Base-by-base conservation (phyloP, 2,888 invertebrate species). In the Mesorhabditis spiculigera region DNA sequence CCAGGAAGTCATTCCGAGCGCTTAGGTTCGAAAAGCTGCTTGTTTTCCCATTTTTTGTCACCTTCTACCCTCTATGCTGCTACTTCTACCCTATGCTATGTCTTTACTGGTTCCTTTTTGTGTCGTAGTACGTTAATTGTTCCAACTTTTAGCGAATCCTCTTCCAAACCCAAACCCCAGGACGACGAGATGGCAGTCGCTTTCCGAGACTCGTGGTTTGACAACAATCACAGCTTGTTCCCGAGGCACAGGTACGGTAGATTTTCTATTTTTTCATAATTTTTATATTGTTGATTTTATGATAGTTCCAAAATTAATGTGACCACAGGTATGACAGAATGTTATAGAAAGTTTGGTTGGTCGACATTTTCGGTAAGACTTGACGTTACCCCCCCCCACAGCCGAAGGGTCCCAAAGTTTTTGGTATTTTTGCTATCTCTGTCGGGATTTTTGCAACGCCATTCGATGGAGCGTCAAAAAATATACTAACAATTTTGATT, bases 171-270 rank as follows among this genome's bases (percentile, higher is more conserved):
- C 58, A n/a, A 50, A 3, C 10, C 8, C 8, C 8, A 50, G 3
- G 8, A 10, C n/a, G 10, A 10, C 58, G 58, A 50, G n/a, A 50
- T 50, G 58, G 58, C 58, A 0, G 58, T 50, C 58, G 58, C 58
- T 50, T 50, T 50, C 58, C 58, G 58, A 50, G 58, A 50, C 58
- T 13, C 10, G 8, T 50, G 58, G 58, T 13, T 50, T 10, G 58
- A 50, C 58, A 50, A 50, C 58, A 50, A 50, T 50, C 58, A 50
- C n/a, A 50, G 58, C 58, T n/a, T 50, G n/a, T 50, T 50, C n/a
- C 58, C 58, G n/a, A 50, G 58, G n/a, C 58, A 50, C n/a, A 10
- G 58, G 58, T 50, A 50, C n/a, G 58, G n/a, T 13, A 13, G 8
- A 50, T n/a, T 50, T n/a, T 50, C 3, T 3, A 28, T 28, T 28